Conservation (phyloP, 2,113 vertebrate genomes). For the Nothoprocta perdicaria region DNA sequence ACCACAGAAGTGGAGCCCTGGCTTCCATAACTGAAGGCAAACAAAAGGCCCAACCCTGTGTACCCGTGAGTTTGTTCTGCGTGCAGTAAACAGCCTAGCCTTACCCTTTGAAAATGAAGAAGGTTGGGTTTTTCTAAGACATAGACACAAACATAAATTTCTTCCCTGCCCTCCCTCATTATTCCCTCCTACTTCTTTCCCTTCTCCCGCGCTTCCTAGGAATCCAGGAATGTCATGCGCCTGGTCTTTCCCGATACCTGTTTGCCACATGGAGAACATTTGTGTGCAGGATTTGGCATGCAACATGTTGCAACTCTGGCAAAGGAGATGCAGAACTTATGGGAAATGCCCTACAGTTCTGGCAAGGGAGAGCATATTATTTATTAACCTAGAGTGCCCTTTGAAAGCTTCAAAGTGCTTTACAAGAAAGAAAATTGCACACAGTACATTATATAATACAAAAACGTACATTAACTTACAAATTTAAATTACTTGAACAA, state of each 20-base stretch:
- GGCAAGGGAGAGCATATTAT: slow-evolving; percentile 54
- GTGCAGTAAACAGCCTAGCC: neutral
- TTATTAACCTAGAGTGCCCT: slow-evolving; percentile 66
- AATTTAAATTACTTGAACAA: slow-evolving; percentile 60
- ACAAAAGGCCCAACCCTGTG: neutral
- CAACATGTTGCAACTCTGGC: slow-evolving; percentile 57
- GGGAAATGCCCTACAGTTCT: slow-evolving; percentile 69
- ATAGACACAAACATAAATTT: neutral
- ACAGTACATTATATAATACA: slow-evolving; percentile 63
- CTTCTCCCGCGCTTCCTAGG: slow-evolving; percentile 13
- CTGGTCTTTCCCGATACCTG: slow-evolving; percentile 33
- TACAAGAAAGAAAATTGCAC: slow-evolving; percentile 62
- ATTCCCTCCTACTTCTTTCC: slow-evolving; percentile 20
- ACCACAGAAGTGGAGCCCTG: neutral
- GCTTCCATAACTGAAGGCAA: neutral
- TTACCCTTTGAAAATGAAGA: slow-evolving; percentile 3
- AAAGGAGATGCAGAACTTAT: slow-evolving; percentile 41
- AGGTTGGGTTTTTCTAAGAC: neutral
- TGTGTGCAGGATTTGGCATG: slow-evolving; percentile 59
- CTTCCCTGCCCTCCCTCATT: neutral
- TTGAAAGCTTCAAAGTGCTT: slow-evolving; percentile 68
- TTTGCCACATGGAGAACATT: slow-evolving; percentile 44
- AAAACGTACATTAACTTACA: slow-evolving; percentile 68
- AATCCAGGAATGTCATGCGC: slow-evolving; percentile 36
- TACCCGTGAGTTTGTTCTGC: neutral